Conservation (phyloP, 2,797 vertebrate species). For the Tenualosa ilisha region DNA sequence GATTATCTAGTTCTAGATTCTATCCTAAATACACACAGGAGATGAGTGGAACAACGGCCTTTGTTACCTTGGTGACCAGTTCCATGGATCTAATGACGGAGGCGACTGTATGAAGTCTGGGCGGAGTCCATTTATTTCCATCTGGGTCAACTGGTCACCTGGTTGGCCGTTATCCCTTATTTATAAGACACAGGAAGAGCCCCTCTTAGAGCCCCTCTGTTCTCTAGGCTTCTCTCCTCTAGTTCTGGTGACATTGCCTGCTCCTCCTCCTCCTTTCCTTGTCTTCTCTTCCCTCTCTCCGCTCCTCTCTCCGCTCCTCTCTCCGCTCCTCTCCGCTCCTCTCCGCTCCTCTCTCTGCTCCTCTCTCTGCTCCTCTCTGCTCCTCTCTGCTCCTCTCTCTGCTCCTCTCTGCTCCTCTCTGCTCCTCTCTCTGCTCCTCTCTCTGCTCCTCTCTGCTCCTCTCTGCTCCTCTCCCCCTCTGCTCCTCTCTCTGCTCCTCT, state of each 20-base stretch:
- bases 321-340: slow-evolving; percentile 20
- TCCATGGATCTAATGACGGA: too few relatives aligned
- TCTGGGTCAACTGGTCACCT: too few relatives aligned
- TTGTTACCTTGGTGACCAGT: too few relatives aligned
- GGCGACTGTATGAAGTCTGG: too few relatives aligned
- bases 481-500: background rate
- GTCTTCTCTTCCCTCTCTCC: slow-evolving; percentile 15
- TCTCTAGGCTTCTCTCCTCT: slow-evolving; percentile 33
- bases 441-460: background rate
- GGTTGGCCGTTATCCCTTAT: too few relatives aligned
- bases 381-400: background rate
- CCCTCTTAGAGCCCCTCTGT: background rate
- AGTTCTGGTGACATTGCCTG: too few relatives aligned
- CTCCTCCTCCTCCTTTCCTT: slow-evolving; percentile 45
- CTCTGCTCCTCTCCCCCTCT: background rate
- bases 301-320: background rate
- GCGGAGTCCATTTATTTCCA: too few relatives aligned
- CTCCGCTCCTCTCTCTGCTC: background rate
- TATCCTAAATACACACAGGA: too few relatives aligned
- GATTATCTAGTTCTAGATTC: too few relatives aligned
- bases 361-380: background rate
- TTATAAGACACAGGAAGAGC: background rate
- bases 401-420: background rate
- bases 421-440: background rate
- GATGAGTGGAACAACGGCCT: too few relatives aligned